Percentiles rank a stretch among this genome's conserved stretches.
Conservation (phyloP, 2,888 invertebrate species). For the Nymphalis c-album region DNA sequence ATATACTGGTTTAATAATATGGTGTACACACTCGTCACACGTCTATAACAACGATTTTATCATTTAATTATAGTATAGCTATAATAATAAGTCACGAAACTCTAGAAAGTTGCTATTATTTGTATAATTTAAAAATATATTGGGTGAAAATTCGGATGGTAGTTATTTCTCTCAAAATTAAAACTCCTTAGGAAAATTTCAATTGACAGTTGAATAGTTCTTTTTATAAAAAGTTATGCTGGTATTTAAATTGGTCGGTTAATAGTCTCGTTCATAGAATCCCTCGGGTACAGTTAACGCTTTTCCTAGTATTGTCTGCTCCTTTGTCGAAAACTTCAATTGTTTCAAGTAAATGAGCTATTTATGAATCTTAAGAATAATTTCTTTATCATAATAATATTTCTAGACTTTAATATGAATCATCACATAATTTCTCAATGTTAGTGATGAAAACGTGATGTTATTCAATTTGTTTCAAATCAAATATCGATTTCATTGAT, state of each 20-base stretch:
- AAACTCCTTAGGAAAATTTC: background rate
- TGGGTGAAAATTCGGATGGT: background rate
- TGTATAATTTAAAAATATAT: constrained; percentile 5
- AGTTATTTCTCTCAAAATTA: background rate
- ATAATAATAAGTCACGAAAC: constrained; percentile 49
- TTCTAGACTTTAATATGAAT: constrained; percentile 3
- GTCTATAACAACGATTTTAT: constrained; percentile 56
- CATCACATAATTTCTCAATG: constrained; percentile 26
- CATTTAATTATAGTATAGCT: constrained; percentile 53
- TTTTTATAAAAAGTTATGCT: constrained; percentile 13
- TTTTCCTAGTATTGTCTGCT: constrained; percentile 17
- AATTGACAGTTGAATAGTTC: background rate
- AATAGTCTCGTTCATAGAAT: constrained; percentile 31
- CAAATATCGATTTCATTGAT: background rate
- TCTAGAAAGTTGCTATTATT: constrained; percentile 51
- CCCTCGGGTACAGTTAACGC: constrained; percentile 26
- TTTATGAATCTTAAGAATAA: constrained; percentile 41
- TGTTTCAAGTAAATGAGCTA: constrained; percentile 40
- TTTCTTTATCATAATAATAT: background rate
- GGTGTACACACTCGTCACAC: constrained; percentile 35
- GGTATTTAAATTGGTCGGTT: constrained; percentile 22
- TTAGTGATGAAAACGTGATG: too few relatives aligned
- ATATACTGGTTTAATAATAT: constrained; percentile 46
- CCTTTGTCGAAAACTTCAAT: constrained; percentile 24
- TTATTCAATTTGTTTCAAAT: constrained; percentile 11